These are phyloP conservation scores for Pseudorectes ferrugineus DNA, from an alignment of 2,113 vertebrate species.

Conservation along the genomic window DNA sequence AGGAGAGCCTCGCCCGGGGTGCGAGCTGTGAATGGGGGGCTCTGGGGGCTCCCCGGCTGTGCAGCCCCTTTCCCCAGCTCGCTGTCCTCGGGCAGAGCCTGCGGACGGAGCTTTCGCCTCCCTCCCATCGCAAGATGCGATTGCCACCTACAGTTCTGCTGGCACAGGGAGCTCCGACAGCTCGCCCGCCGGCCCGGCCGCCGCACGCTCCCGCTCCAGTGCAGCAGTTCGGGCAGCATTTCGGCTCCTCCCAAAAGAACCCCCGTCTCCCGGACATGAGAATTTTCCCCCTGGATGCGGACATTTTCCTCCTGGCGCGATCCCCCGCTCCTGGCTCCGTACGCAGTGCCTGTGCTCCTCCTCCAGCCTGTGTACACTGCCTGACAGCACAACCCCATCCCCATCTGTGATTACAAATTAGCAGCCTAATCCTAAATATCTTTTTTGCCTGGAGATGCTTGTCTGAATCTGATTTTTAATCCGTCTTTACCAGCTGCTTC, in stretches of 20 bases:
- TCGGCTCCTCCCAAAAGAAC: not conserved
- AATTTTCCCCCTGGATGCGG: not conserved
- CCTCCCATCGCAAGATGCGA: not conserved
- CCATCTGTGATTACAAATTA: slow-evolving; percentile 17
- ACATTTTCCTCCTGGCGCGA: not conserved
- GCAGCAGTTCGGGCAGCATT: accelerated
- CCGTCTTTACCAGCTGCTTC: slow-evolving; percentile 38
- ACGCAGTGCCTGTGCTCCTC: not conserved
- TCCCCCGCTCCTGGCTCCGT: not conserved
- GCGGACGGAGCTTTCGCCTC: not conserved
- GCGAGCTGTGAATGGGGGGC: accelerated
- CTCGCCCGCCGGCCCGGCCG: too few species aligned
- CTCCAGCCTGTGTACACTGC: not conserved
- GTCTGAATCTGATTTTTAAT: slow-evolving; percentile 25
- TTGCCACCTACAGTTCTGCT: slow-evolving; percentile 48
- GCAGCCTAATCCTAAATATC: not conserved
- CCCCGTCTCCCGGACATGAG: too few species aligned
- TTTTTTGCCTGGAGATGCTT: not conserved
- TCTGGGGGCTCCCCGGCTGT: not conserved
- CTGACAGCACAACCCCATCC: not conserved
- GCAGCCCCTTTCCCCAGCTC: not conserved
- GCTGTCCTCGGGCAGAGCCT: not conserved
- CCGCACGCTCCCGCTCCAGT: accelerated
- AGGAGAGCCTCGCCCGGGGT: not conserved
- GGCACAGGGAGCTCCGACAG: not conserved